These are phyloP conservation scores for Diorhabda elongata DNA, from an alignment of 1,140 invertebrate species.

Conservation along the genomic window DNA sequence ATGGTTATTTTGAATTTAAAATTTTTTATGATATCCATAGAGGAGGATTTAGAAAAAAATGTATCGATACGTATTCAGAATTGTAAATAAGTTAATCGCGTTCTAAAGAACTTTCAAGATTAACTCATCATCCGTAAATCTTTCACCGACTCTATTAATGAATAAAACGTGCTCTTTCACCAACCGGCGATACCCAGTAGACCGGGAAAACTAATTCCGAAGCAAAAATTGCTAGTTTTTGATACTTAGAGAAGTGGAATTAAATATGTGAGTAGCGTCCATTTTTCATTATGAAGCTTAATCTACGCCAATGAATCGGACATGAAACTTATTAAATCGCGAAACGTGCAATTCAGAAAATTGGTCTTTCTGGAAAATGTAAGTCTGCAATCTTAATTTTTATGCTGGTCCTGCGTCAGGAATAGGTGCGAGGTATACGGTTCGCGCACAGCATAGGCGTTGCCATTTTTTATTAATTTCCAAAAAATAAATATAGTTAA, in stretches of 20 bases:
- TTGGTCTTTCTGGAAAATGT: conserved; percentile 35
- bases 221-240: conserved; percentile 13
- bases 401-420: conserved; percentile 30
- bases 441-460: too few relatives aligned
- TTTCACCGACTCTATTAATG: not conserved
- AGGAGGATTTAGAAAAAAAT: too few relatives aligned
- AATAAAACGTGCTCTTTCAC: not conserved
- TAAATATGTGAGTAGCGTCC: conserved; percentile 35
- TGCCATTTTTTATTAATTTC: too few relatives aligned
- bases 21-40: too few relatives aligned
- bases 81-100: too few relatives aligned
- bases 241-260: conserved; percentile 23
- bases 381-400: conserved; percentile 36
- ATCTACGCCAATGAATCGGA: conserved; percentile 41
- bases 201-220: conserved; percentile 6
- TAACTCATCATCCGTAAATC: not conserved
- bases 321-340: conserved; percentile 40
- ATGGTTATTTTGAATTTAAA: too few relatives aligned
- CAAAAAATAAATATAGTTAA: too few relatives aligned
- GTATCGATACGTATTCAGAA: too few relatives aligned
- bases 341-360: conserved; percentile 34
- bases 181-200: not conserved
- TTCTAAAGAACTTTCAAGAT: not conserved
- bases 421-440: conserved; percentile 27
- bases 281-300: conserved; percentile 39